Base-by-base conservation (phyloP, 2,888 invertebrate species). In the Theretra japonica region DNA sequence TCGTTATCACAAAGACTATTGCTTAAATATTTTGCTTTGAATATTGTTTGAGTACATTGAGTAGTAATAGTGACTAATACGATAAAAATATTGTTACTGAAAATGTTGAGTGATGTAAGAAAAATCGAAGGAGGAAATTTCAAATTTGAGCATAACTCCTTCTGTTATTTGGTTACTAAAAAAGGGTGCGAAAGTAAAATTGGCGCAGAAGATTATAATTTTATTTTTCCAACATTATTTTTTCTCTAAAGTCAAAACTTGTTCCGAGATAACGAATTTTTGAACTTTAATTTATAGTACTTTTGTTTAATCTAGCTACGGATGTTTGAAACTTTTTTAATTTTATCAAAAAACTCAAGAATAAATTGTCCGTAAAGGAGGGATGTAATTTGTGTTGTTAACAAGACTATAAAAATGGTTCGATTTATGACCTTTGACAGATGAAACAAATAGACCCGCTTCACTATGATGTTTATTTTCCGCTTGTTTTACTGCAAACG, bases 261-360 rank as follows among this genome's bases (percentile, higher is more conserved):
- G 48, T 48, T 48, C 23, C 23, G 41, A 65, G 48, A 65, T 65
- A 65, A 53, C 53, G n/a, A 48, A 21, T 21, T 62, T 62, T 65
- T 65, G 23, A 48, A 48, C 23, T 65, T 65, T 41, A 41, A 58
- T 53, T 53, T 53, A 60, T 60, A 48, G 48, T 11, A 17, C 41
- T 41, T 41, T 65, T 48, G 65, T 65, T 60, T 60, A 33, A 60
- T 60, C 60, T 4, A 65, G 15, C 23, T 48, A 23, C 65, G 62
- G 62, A 65, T 41, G 48, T 65, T 25, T 48, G 65, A 23, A 65
- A 65, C 65, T 65, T 65, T 65, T 65, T 65, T 65, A 65, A 65
- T 65, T 65, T 48, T 41, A 65, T 65, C 65, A 65, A 48, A 62
- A 53, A 48, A 41, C 23, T 65, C 65, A 48, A 65, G 48, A 65